phyloP scores from a whole-genome alignment of 2,113 vertebrate genomes.

The Entomyzon cyanotis region DNA sequence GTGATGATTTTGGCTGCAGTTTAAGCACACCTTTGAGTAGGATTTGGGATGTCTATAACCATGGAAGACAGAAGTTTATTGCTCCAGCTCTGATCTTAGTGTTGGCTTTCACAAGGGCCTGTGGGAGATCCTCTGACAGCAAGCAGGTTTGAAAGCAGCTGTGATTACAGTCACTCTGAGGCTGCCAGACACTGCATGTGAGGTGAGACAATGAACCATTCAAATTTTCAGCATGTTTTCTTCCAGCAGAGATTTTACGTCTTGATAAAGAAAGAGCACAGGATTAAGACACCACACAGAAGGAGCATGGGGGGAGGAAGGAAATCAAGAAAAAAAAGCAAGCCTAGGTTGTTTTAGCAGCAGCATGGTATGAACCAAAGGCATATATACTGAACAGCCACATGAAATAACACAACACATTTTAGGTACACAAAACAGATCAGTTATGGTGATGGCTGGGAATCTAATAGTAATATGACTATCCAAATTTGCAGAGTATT shows the following conservation, averaged over 20 bases:
- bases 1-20: not conserved
- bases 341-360: not conserved
- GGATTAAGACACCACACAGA: not conserved
- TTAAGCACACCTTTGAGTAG: slow-evolving; percentile 7
- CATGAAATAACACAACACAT: not conserved
- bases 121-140: slow-evolving; percentile 4
- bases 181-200: not conserved
- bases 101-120: not conserved
- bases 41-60: slow-evolving; percentile 36
- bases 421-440: not conserved
- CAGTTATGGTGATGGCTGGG: not conserved
- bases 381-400: not conserved
- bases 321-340: not conserved
- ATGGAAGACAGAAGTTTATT: slow-evolving; percentile 10
- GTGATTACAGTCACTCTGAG: not conserved
- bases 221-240: not conserved
- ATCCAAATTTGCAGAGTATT: not conserved
- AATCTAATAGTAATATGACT: not conserved
- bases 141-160: slow-evolving; percentile 21
- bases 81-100: slow-evolving; percentile 18
- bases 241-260: not conserved
- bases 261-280: not conserved
- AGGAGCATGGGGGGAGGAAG: not conserved
- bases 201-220: not conserved
- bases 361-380: not conserved